These are phyloP conservation scores for Sorex fumeus DNA, from an alignment of 2,113 vertebrate species.

Conservation along the genomic window DNA sequence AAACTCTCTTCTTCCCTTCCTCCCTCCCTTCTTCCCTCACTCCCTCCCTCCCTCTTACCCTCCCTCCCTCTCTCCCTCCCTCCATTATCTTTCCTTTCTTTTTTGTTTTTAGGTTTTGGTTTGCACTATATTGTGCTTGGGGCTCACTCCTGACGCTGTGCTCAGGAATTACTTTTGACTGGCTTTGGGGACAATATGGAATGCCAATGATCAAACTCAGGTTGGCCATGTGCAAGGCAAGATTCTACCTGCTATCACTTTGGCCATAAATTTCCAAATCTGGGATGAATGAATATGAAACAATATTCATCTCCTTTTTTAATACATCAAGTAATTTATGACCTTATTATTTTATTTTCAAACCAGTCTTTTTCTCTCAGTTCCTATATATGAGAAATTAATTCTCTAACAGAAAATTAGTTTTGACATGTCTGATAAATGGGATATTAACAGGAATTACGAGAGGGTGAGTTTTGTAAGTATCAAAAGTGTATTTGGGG, in stretches of 20 bases:
- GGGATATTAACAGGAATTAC: background rate
- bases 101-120: too few species aligned
- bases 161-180: too few species aligned
- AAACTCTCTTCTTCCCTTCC: background rate
- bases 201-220: too few species aligned
- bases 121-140: too few species aligned
- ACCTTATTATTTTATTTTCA: conserved; percentile 1
- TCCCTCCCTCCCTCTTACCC: too few species aligned
- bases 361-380: background rate
- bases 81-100: too few species aligned
- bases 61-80: too few species aligned
- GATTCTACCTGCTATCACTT: too few species aligned
- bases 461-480: conserved; percentile 22
- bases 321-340: background rate
- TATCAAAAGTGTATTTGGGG: conserved; percentile 1
- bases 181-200: too few species aligned
- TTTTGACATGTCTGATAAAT: background rate
- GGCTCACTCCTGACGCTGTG: too few species aligned
- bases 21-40: too few species aligned
- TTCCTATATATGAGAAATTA: background rate
- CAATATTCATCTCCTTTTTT: background rate
- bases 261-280: background rate
- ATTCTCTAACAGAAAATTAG: background rate
- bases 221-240: too few species aligned
- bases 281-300: conserved; percentile 6